Base-by-base conservation (phyloP, 2,797 vertebrate genomes). In the Dicrostonyx torquatus region DNA sequence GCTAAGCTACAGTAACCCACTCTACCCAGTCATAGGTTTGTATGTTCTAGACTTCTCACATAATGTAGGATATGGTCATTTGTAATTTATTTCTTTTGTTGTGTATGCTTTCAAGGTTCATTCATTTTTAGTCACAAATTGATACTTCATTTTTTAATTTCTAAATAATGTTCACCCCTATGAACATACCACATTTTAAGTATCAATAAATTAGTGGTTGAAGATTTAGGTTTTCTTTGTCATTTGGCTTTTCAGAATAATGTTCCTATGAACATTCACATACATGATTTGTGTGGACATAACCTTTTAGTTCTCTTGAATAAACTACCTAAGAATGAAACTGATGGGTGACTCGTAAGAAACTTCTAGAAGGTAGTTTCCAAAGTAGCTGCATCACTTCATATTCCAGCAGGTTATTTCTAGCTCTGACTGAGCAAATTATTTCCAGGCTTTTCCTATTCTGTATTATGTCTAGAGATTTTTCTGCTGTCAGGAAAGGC, bases 251-350 rank as follows among this genome's bases (percentile, higher is more conserved):
- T 43, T 82, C 75, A 48, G 13, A 94, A 40, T 80, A 79, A 37
- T 40, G 43, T 45, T 83, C 6, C 24, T 37, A 14, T 70, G 29
- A 91, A 50, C 15, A 79, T 55, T 72, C n/a, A 29, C 17, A 15
- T 45, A 13, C 48, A 86, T 58, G 50, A 43, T 75, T 66, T 76
- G 3, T 29, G 79, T 72, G 20, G 29, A 80, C 22, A 13, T 5
- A 34, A 12, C 24, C 72, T 95, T 87, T 85, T n/a, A 77, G 45
- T 48, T 92, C 50, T 89, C 37, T 73, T 79, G 43, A n/a, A 60
- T 91, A 75, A 20, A 31, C 66, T 75, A 45, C n/a, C 24, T 29
- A 55, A 3, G 1, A 66, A 60, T 18, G 8, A n/a, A 64, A 79
- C 6, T 73, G 1, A 1, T 92, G 79, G 40, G 1, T 76, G 80